phyloP scores from a whole-genome alignment of 2,888 invertebrate genomes.

The Drosophila trichaetosa region DNA sequence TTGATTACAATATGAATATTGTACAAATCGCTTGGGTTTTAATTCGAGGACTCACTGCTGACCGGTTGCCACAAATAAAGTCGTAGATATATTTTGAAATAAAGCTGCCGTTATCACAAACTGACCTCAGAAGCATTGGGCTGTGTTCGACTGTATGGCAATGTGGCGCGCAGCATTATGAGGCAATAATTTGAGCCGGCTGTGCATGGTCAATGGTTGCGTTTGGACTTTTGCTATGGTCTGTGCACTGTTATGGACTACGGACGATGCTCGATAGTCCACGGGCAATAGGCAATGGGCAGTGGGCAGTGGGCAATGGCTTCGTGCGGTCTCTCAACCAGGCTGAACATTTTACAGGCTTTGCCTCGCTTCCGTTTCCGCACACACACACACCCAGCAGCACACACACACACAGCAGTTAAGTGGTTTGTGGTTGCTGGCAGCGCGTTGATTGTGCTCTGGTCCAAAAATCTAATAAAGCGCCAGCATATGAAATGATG shows the following conservation, averaged over 20 bases:
- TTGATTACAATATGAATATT: conserved; percentile 47
- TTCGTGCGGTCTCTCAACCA: conserved; percentile 66
- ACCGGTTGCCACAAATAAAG: conserved; percentile 52
- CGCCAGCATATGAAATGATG: conserved; percentile 38
- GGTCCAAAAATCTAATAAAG: conserved; percentile 73
- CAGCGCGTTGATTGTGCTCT: conserved; percentile 70
- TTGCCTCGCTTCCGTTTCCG: conserved; percentile 50
- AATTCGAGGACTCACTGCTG: background rate
- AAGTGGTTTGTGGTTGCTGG: conserved; percentile 74
- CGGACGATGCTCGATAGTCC: conserved; percentile 32
- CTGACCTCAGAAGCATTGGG: conserved; percentile 70
- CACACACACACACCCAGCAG: conserved; percentile 6
- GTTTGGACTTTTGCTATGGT: conserved; percentile 26
- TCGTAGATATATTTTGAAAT: conserved; percentile 69
- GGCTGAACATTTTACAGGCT: conserved; percentile 58
- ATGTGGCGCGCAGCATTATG: conserved; percentile 27
- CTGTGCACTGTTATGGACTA: conserved; percentile 13
- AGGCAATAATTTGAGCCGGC: conserved; percentile 49
- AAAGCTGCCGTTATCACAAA: conserved; percentile 74
- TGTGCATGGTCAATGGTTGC: conserved; percentile 36
- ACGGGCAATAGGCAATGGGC: conserved; percentile 34
- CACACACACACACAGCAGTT: conserved; percentile 49
- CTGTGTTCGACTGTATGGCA: conserved; percentile 18
- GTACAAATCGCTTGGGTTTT: conserved; percentile 39
- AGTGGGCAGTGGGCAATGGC: conserved; percentile 37